Conservation (phyloP, 2,888 invertebrate genomes). For the Heteromyza rotundicornis region DNA sequence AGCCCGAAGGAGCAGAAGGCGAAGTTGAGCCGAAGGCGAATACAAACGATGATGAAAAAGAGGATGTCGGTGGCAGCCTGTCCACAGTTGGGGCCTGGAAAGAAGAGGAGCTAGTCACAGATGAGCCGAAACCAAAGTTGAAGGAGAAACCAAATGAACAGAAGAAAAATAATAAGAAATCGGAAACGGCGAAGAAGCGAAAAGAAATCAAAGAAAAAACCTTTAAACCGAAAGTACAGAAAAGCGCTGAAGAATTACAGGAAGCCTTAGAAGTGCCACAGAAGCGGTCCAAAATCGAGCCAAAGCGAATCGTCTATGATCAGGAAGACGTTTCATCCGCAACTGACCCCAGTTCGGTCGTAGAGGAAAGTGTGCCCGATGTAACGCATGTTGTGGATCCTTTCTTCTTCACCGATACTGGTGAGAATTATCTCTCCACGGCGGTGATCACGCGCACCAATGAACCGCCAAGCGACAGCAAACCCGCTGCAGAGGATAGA, state of each 20-base stretch:
- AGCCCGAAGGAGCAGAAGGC: too few species aligned
- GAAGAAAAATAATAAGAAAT: constrained; percentile 1
- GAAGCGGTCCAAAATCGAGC: not conserved
- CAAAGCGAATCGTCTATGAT: not conserved
- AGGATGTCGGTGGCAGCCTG: not conserved
- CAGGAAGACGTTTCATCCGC: not conserved
- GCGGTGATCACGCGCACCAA: constrained; percentile 36
- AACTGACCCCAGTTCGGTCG: not conserved
- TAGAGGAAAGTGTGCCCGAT: constrained; percentile 8
- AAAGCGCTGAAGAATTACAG: not conserved
- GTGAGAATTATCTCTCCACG: constrained; percentile 56
- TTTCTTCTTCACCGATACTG: constrained; percentile 58
- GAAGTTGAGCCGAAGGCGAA: too few species aligned
- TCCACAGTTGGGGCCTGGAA: not conserved
- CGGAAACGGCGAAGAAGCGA: not conserved
- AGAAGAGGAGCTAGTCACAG: not conserved
- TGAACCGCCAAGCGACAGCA: constrained; percentile 14
- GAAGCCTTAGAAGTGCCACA: not conserved
- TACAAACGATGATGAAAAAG: not conserved
- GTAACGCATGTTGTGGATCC: constrained; percentile 50
- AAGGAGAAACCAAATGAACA: not conserved
- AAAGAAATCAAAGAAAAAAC: not conserved
- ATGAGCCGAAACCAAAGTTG: not conserved
- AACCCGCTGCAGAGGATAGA: constrained; percentile 6
- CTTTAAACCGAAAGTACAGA: not conserved